Percentiles rank a stretch among this genome's conserved stretches.
These are phyloP conservation scores for Nothocercus julius DNA, from an alignment of 2,113 vertebrate species.

Conservation along the genomic window DNA sequence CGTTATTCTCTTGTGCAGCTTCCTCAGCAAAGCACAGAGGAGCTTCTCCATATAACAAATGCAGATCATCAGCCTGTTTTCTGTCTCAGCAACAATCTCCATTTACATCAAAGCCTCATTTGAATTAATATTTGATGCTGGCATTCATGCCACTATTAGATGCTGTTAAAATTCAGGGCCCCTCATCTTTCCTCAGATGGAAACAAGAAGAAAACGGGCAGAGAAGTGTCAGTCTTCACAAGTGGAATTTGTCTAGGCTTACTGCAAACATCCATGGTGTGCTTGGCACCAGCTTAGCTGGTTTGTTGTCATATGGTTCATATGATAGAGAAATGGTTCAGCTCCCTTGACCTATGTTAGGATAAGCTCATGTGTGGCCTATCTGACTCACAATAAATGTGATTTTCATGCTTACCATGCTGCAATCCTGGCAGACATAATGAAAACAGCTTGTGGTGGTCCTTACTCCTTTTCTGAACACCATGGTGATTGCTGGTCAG, in stretches of 20 bases:
- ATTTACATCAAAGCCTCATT: slow-evolving; percentile 36
- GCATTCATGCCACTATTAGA: slow-evolving; percentile 7
- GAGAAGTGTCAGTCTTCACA: not conserved
- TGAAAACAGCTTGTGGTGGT: not conserved
- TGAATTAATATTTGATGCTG: slow-evolving; percentile 36
- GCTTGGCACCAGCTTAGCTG: not conserved
- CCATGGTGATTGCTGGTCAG: not conserved
- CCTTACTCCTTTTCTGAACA: not conserved
- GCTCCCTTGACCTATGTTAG: not conserved
- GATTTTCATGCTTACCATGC: not conserved
- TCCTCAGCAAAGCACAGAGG: slow-evolving; percentile 23
- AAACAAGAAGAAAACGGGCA: not conserved
- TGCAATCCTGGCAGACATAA: not conserved
- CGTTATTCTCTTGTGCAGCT: not conserved
- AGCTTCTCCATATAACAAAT: slow-evolving; percentile 28
- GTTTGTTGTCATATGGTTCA: not conserved
- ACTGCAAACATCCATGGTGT: not conserved
- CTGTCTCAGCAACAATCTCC: slow-evolving; percentile 2
- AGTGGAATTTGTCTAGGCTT: not conserved
- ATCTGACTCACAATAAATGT: not conserved
- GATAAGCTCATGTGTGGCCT: not conserved
- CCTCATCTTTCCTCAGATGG: not conserved
- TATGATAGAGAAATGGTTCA: not conserved
- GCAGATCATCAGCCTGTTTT: slow-evolving; percentile 25
- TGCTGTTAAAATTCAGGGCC: not conserved